These are phyloP conservation scores for Ornithoptera alexandrae DNA, from an alignment of 2,888 invertebrate genomes.

Conservation along the genomic window DNA sequence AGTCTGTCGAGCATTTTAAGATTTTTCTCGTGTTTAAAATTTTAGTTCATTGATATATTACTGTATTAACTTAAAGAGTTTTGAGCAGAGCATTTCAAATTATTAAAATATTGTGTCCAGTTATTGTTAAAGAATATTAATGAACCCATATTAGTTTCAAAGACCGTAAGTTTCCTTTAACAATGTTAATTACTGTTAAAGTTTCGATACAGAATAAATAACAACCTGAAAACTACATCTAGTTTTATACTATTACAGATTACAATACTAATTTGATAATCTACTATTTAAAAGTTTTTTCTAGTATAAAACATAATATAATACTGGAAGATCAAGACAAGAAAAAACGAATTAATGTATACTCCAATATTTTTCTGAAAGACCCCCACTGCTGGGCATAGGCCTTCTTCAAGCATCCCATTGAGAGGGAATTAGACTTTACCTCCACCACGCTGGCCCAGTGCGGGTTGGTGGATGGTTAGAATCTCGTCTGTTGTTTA, in stretches of 20 bases:
- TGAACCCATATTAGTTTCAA: neutral
- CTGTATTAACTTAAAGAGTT: conserved; percentile 11
- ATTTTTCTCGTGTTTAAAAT: conserved; percentile 1
- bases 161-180: neutral
- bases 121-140: conserved; percentile 11
- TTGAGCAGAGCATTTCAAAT: neutral
- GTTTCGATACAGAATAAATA: neutral
- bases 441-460: no score
- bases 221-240: neutral
- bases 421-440: no score
- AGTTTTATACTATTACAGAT: neutral
- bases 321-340: neutral
- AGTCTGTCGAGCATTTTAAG: conserved; percentile 15
- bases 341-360: no score
- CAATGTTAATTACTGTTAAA: neutral
- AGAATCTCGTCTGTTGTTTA: no score
- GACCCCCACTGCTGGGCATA: no score
- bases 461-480: no score
- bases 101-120: neutral
- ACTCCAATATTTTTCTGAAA: no score
- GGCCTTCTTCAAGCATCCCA: no score
- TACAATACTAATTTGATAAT: neutral
- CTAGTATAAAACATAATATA: neutral
- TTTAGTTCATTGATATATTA: conserved; percentile 11
- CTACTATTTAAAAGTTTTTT: neutral